phyloP scores from a whole-genome alignment of 2,888 invertebrate genomes.

The Drosophila suboccidentalis region DNA sequence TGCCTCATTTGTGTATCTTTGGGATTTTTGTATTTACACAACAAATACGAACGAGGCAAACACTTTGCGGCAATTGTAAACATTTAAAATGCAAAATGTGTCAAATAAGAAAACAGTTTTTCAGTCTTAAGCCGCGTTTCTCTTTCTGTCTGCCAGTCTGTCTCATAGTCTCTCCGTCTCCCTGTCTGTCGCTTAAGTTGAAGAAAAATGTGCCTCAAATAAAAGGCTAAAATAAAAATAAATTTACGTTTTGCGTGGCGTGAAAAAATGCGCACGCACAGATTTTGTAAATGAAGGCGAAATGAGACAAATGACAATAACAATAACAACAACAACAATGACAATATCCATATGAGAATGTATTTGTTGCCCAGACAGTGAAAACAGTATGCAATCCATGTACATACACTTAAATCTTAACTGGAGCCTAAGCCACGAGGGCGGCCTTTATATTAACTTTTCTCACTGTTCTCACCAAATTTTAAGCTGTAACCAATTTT shows the following conservation, averaged over 20 bases:
- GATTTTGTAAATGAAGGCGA: slow-evolving; percentile 79
- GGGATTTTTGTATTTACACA: slow-evolving; percentile 58
- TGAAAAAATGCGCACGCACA: slow-evolving; percentile 77
- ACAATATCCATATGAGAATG: slow-evolving; percentile 7
- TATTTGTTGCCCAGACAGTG: background rate
- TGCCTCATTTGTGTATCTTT: slow-evolving; percentile 45
- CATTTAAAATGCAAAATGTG: slow-evolving; percentile 81
- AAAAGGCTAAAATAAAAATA: slow-evolving; percentile 72
- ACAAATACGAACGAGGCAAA: slow-evolving; percentile 63
- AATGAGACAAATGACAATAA: slow-evolving; percentile 32
- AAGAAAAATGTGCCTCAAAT: slow-evolving; percentile 79
- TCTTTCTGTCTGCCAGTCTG: slow-evolving; percentile 45
- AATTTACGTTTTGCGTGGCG: slow-evolving; percentile 79
- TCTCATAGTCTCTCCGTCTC: slow-evolving; percentile 9
- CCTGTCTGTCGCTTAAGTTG: slow-evolving; percentile 44
- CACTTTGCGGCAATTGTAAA: slow-evolving; percentile 77
- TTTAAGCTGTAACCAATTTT: background rate
- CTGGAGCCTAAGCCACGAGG: slow-evolving; percentile 16
- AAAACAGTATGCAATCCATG: slow-evolving; percentile 20
- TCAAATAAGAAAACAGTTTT: slow-evolving; percentile 70
- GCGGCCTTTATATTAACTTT: slow-evolving; percentile 16
- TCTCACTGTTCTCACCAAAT: slow-evolving; percentile 22
- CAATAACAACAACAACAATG: slow-evolving; percentile 10
- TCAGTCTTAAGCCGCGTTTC: slow-evolving; percentile 67
- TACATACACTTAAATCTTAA: slow-evolving; percentile 20